These are phyloP conservation scores for Sarcophaga bullata DNA, from an alignment of 1,140 invertebrate genomes.

Conservation along the genomic window DNA sequence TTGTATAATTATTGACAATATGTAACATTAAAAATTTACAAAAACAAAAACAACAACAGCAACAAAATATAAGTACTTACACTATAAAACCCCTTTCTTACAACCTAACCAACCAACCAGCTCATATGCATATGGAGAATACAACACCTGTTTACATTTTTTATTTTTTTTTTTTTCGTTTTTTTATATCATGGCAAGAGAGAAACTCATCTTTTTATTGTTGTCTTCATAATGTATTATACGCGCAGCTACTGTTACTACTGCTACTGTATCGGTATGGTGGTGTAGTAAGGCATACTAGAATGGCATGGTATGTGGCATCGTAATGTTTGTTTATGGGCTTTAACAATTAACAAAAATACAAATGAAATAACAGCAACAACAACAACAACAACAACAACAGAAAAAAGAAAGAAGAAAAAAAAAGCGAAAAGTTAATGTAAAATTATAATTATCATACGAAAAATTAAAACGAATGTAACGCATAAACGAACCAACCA, in stretches of 20 bases:
- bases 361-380: neutral
- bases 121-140: neutral
- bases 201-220: constrained; percentile 17
- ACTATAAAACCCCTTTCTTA: too few relatives aligned
- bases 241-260: neutral
- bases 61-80: too few relatives aligned
- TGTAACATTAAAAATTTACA: constrained; percentile 25
- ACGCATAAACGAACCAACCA: neutral
- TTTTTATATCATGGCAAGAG: neutral
- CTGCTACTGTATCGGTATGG: neutral
- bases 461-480: constrained; percentile 39
- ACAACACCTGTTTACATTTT: constrained; percentile 12
- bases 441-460: constrained; percentile 65
- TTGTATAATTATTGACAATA: constrained; percentile 5
- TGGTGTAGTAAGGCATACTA: neutral
- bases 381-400: too few relatives aligned
- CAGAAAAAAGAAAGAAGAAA: too few relatives aligned
- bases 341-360: constrained; percentile 62
- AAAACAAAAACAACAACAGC: neutral
- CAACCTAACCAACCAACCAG: neutral
- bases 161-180: too few relatives aligned
- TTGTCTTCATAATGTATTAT: neutral
- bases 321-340: constrained; percentile 36
- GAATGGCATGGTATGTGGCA: neutral
- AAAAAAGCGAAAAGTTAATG: constrained; percentile 55